These are phyloP conservation scores for Pseudococcus longispinus DNA, from an alignment of 2,888 invertebrate species.

Conservation along the genomic window DNA sequence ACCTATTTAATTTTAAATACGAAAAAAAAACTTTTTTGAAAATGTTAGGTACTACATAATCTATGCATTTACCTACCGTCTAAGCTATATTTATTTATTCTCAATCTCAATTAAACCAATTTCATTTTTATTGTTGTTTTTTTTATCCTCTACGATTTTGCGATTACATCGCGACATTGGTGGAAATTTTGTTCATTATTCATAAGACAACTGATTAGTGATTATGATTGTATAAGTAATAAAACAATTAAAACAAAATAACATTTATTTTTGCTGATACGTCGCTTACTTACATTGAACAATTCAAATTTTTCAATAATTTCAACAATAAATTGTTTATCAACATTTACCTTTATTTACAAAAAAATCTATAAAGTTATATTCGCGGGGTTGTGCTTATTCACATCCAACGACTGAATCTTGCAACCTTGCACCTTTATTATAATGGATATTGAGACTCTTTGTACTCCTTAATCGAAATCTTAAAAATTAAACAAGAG, in stretches of 20 bases:
- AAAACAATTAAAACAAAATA: slow-evolving; percentile 24
- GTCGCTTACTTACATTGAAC: not conserved
- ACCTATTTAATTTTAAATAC: no score
- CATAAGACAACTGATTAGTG: no score
- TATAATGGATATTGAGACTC: not conserved
- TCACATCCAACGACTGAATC: not conserved
- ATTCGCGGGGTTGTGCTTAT: not conserved
- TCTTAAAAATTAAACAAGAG: slow-evolving; percentile 25
- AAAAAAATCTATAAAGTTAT: not conserved
- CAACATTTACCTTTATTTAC: slow-evolving; percentile 7
- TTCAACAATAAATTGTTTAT: not conserved
- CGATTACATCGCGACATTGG: no score
- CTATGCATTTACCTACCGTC: no score
- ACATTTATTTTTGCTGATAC: slow-evolving; percentile 41
- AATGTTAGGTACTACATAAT: no score
- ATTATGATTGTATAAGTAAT: not conserved
- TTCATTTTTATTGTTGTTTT: no score
- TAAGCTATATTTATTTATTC: no score
- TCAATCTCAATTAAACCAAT: no score
- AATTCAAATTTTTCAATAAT: not conserved
- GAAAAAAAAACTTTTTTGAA: no score
- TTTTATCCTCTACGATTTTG: no score
- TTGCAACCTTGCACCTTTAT: not conserved
- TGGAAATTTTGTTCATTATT: no score
- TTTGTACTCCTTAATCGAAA: slow-evolving; percentile 3